Evolutionary conservation across 2,113 vertebrate species (phyloP).

Genomic region (Ceyx melanurus): DNA sequence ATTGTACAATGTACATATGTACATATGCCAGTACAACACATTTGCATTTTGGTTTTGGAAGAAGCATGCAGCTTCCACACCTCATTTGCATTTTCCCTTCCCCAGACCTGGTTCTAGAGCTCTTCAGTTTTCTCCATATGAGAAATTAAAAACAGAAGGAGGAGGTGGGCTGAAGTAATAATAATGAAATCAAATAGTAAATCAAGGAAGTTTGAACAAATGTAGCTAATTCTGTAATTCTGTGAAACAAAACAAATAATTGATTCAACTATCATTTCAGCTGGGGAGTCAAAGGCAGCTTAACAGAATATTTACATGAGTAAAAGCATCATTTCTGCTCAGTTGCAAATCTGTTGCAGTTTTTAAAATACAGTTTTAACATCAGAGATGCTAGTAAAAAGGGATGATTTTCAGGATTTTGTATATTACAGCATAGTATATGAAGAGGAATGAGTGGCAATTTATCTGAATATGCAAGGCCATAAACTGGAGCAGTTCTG

Average conservation of each 20-base stretch:
- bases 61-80: neutral
- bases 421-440: slow-evolving; percentile 23
- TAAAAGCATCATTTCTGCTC: neutral
- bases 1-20: neutral
- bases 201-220: slow-evolving; percentile 1
- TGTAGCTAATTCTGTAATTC: neutral
- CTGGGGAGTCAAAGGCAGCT: neutral
- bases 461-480: slow-evolving; percentile 47
- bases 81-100: neutral
- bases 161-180: neutral
- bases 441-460: slow-evolving; percentile 38
- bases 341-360: neutral
- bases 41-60: neutral
- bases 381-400: neutral
- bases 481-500: slow-evolving; percentile 23
- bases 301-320: neutral
- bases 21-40: neutral
- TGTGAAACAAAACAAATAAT: neutral
- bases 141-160: neutral
- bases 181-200: neutral
- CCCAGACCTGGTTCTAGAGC: neutral
- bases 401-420: slow-evolving; percentile 20
- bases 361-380: slow-evolving; percentile 15
- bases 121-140: neutral
- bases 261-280: neutral